phyloP scores from a whole-genome alignment of 2,113 vertebrate species.

The Steatornis caripensis region DNA sequence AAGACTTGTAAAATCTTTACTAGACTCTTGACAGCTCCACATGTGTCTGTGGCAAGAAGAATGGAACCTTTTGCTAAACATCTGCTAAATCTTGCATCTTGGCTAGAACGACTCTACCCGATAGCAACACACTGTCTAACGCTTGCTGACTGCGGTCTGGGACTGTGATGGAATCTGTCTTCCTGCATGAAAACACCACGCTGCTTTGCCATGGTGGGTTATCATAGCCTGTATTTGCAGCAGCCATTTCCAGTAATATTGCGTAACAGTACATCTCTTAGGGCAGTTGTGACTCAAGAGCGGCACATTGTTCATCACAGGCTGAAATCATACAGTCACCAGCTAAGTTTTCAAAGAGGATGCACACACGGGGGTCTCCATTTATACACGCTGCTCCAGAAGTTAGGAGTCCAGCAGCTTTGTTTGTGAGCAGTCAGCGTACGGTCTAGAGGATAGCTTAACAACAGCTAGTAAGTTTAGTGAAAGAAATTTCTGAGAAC shows the following conservation, averaged over 20 bases:
- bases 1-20: slow-evolving; percentile 76
- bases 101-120: slow-evolving; percentile 30
- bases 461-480: neutral
- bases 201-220: neutral
- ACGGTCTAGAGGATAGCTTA: neutral
- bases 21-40: slow-evolving; percentile 71
- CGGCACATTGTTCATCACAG: neutral
- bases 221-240: neutral
- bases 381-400: rapidly evolving
- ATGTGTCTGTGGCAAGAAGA: slow-evolving; percentile 71
- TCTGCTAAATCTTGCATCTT: slow-evolving; percentile 69
- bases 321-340: neutral
- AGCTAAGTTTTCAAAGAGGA: neutral
- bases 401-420: neutral
- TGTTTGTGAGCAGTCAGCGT: neutral
- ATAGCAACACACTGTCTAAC: slow-evolving; percentile 21
- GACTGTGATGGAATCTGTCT: neutral
- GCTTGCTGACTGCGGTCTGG: neutral
- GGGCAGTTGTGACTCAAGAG: neutral
- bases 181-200: neutral
- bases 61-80: slow-evolving; percentile 75
- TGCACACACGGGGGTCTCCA: neutral
- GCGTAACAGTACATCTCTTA: neutral
- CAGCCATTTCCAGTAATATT: neutral
- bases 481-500: neutral